These are phyloP conservation scores for Idaea aversata DNA, from an alignment of 2,888 invertebrate species.

Conservation along the genomic window DNA sequence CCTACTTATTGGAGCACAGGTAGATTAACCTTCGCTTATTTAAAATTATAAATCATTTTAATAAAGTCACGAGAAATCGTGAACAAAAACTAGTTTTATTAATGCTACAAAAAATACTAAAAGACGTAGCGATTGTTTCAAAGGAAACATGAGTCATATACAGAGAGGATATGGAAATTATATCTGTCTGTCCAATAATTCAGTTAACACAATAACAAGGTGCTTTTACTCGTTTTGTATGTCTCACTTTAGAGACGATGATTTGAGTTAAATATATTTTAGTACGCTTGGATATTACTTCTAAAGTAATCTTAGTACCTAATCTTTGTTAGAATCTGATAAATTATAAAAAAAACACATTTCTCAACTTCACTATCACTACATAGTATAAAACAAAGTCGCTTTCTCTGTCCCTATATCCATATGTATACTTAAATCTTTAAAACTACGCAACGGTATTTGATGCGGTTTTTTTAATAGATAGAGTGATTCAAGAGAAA, in stretches of 20 bases:
- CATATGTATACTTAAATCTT: no score
- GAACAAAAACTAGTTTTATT: conserved; percentile 7
- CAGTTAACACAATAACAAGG: background rate
- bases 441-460: no score
- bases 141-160: conserved; percentile 7
- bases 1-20: no score
- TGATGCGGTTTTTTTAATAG: no score
- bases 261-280: background rate
- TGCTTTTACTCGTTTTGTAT: background rate
- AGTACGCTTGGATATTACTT: no score
- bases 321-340: no score
- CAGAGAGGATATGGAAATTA: conserved; percentile 11
- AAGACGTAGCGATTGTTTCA: background rate
- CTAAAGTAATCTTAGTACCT: no score
- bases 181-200: conserved; percentile 6
- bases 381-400: no score
- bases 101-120: background rate
- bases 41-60: background rate
- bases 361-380: no score
- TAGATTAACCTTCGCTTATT: background rate
- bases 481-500: no score
- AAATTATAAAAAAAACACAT: no score
- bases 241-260: background rate
- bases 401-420: no score
- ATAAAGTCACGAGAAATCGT: background rate